Evolutionary conservation across 2,113 vertebrate genomes (phyloP), one percentile per base, ranked within the genome.

Genomic region (Amia ocellicauda): DNA sequence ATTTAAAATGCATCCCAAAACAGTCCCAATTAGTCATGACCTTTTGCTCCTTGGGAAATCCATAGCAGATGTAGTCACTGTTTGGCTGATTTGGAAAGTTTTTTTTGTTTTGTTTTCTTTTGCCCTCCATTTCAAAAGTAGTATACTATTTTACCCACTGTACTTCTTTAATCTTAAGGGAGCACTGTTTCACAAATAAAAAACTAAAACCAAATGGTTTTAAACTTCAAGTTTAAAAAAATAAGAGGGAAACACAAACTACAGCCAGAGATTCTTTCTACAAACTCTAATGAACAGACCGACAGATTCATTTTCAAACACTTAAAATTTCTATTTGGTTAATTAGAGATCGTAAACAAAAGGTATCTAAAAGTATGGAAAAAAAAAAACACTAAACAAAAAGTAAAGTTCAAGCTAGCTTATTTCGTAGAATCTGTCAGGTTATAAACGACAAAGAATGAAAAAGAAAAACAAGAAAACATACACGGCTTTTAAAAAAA

Each of bases 291-390:
- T 43, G 54, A 43, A 82, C 69, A 76, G 72, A 66, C 75, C 51
- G 70, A 76, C 69, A 74, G 75, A 79, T 58, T 68, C 71, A 76
- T 75, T 78, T 63, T 74, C 62, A 76, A 82, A 84, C 73, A 64
- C 72, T 36, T 36, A 69, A 77, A 74, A 78, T 80, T 81, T 79
- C 79, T 80, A 85, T 87, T 86, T 86, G 86, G 86, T 88, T 85
- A 85, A 84, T 85, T 78, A 83, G 76, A 86, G 80, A 62, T 71
- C 82, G 82, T 87, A 88, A 88, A 88, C 86, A 85, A 85, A 79
- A n/a, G 85, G 80, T 78, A 78, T 78, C 78, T 85, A 84, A 83
- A 78, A 81, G 75, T 79, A 82, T 75, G 78, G 68, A 83, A 75
- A 36, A 7, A 74, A 83, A 80, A 79, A n/a, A n/a, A n/a, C n/a